A percentile compares a stretch with the other conserved stretches of the same genome.
Evolutionary conservation across 2,113 vertebrate species (phyloP).

Genomic region (Anser cygnoides): DNA sequence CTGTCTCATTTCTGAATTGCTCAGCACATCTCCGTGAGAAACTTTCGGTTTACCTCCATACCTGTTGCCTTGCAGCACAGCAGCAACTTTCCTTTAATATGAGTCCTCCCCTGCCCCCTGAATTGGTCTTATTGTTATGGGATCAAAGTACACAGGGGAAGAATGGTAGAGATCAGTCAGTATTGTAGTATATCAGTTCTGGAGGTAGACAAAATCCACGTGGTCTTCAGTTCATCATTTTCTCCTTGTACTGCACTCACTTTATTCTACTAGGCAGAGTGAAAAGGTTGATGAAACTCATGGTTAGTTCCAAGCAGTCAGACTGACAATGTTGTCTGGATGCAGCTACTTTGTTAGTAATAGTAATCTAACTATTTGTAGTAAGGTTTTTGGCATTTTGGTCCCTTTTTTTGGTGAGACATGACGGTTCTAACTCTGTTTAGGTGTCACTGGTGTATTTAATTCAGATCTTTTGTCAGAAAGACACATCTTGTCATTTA

Average conservation of each 20-base stretch:
- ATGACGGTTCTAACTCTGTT: not conserved
- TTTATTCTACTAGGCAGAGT: not conserved
- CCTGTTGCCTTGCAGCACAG: not conserved
- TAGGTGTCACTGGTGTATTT: not conserved
- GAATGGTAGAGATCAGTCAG: not conserved
- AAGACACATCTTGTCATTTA: not conserved
- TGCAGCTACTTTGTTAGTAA: not conserved
- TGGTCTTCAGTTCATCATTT: not conserved
- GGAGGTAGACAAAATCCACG: fast-evolving
- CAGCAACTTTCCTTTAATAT: not conserved
- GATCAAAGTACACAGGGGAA: not conserved
- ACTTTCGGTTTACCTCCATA: not conserved
- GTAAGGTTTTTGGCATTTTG: not conserved
- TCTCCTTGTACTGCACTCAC: not conserved
- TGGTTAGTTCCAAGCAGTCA: not conserved
- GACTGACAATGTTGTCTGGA: not conserved
- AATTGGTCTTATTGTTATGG: not conserved
- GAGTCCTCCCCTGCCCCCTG: not conserved
- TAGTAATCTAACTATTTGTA: not conserved
- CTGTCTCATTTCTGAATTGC: not conserved
- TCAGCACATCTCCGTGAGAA: not conserved
- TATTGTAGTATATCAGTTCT: not conserved
- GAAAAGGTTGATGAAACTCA: not conserved
- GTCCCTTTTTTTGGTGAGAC: not conserved
- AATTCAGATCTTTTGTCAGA: not conserved